phyloP scores from a whole-genome alignment of 1,140 invertebrate genomes.

The Magallana gigas region DNA sequence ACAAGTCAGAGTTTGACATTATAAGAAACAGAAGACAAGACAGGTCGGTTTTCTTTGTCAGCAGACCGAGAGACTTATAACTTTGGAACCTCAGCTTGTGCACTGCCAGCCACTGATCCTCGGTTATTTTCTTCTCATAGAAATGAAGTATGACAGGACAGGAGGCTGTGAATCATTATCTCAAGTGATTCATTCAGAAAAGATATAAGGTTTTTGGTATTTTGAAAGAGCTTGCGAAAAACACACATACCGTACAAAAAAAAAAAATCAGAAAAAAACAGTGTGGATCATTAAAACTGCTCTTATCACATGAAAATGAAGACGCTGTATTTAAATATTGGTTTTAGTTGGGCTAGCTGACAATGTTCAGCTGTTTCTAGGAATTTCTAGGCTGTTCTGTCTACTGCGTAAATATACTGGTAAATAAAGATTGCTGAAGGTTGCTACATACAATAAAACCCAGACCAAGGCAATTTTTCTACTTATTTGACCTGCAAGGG shows the following conservation, averaged over 20 bases:
- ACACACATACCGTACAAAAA: not conserved
- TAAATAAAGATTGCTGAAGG: too few relatives aligned
- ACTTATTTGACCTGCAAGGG: too few relatives aligned
- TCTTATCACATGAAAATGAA: not conserved
- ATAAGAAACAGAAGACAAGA: too few relatives aligned
- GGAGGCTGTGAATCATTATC: slow-evolving; percentile 14
- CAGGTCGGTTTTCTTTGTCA: too few relatives aligned
- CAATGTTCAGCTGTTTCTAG: not conserved
- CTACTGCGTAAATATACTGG: too few relatives aligned
- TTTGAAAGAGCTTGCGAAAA: not conserved
- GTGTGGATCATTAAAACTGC: not conserved
- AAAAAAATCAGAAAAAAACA: not conserved
- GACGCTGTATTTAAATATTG: not conserved
- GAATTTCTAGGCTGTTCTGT: not conserved
- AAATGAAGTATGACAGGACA: not conserved
- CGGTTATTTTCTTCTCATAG: not conserved
- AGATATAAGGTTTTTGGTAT: not conserved
- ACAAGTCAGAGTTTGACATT: too few relatives aligned
- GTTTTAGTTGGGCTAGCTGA: not conserved
- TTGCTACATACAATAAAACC: too few relatives aligned
- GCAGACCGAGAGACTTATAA: too few relatives aligned
- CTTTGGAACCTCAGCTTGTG: too few relatives aligned
- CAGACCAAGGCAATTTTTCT: too few relatives aligned
- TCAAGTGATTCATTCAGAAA: slow-evolving; percentile 15
- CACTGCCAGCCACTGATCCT: not conserved